Evolutionary conservation across 2,797 vertebrate species (phyloP), one percentile per base, ranked within the genome.

Genomic region (Platalea minor): DNA sequence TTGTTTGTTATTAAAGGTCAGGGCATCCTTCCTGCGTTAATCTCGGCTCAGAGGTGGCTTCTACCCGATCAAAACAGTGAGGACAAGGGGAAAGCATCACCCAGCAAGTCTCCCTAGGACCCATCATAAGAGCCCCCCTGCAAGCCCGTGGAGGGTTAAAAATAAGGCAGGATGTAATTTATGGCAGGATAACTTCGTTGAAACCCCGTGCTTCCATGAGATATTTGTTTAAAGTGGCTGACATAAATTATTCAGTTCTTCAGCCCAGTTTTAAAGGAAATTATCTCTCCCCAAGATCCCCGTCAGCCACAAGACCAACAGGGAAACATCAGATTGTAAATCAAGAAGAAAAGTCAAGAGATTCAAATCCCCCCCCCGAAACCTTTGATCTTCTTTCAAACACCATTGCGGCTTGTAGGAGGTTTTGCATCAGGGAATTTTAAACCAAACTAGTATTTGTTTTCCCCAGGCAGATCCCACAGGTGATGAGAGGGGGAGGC

Each of bases 211-310:
- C 43, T 85, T 85, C 83, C 31, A 50, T n/a, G 54, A 72, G 59
- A 15, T 59, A 39, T 78, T 92, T 88, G 87, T 83, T 96, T 85
- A 88, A 96, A 94, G 90, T 37, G 3, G 60, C 57, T 4, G 54
- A 63, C 51, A 94, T 95, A 91, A 97, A 97, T 91, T 95, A 95
- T 83, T 88, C 86, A 95, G 75, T 14, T 45, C 37, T 70, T 79
- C 85, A 76, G 74, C 95, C 83, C 85, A 35, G 67, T 95, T 96
- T 87, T 92, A 57, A 94, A 93, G 77, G 89, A 93, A 97, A 57
- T 48, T 0, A 0, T 84, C 91, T 69, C 85, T 89, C 72, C 83
- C 78, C 41, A 50, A 69, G 78, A 91, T 95, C 75, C 75, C 43
- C 0, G 3, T 81, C 95, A 95, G 39, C 81, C 60, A 67, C 43